A percentile compares a stretch with the other conserved stretches of the same genome.
Conservation (phyloP, 2,888 invertebrate species). For the Noctua comes region DNA sequence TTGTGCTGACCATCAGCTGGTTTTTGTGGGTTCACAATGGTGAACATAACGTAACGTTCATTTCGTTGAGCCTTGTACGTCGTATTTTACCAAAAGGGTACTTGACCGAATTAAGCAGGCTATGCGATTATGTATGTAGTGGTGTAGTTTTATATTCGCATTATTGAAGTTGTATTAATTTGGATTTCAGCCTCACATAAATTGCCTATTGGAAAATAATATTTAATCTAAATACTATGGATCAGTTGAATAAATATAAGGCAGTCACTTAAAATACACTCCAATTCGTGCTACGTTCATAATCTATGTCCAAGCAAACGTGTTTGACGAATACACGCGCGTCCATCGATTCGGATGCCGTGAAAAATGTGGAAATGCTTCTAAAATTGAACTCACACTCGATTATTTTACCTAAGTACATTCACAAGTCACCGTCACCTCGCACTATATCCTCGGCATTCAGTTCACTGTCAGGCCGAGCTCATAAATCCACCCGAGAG, state of each 20-base stretch:
- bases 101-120: background rate
- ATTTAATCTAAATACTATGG: background rate
- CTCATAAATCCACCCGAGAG: conserved; percentile 82
- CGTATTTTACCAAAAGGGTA: background rate
- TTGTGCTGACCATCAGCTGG: conserved; percentile 47
- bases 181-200: background rate
- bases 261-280: background rate
- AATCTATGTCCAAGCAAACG: conserved; percentile 28
- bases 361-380: conserved; percentile 57
- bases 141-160: background rate
- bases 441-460: conserved; percentile 50
- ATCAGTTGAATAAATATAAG: conserved; percentile 1
- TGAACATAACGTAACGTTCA: conserved; percentile 17
- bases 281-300: conserved; percentile 11
- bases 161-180: background rate
- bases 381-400: conserved; percentile 64
- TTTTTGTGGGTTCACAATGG: conserved; percentile 49
- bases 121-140: conserved; percentile 1
- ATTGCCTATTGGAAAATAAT: background rate
- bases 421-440: conserved; percentile 67
- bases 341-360: conserved; percentile 51
- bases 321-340: conserved; percentile 46
- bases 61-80: conserved; percentile 14
- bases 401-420: conserved; percentile 55
- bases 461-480: conserved; percentile 70